Percentiles rank a stretch among this genome's conserved stretches.
phyloP scores from a whole-genome alignment of 2,888 invertebrate species.

The Panorpa germanica region DNA sequence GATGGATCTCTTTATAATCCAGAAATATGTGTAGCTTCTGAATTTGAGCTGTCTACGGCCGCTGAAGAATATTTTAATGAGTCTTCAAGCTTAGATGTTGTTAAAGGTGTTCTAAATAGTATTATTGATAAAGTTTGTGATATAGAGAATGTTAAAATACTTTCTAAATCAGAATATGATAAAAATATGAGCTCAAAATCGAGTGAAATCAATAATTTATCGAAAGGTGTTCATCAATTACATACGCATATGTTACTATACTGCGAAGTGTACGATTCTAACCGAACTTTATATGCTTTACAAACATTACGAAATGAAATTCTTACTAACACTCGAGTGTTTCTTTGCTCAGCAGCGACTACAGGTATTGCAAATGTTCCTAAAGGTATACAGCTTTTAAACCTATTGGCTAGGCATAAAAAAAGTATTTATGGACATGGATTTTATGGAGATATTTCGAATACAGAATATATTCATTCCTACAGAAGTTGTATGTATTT shows the following conservation, averaged over 20 bases:
- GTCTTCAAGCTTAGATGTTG: constrained; percentile 11
- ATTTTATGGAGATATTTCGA: constrained; percentile 38
- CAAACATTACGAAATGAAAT: constrained; percentile 55
- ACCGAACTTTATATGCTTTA: constrained; percentile 52
- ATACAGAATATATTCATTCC: constrained; percentile 42
- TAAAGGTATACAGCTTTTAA: constrained; percentile 31
- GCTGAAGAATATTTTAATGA: constrained; percentile 47
- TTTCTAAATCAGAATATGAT: no score
- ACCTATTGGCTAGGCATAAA: constrained; percentile 51
- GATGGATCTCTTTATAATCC: no score
- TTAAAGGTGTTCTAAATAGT: not conserved
- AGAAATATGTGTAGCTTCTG: constrained; percentile 25
- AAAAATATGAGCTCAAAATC: no score
- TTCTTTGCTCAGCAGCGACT: constrained; percentile 56
- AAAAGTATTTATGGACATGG: constrained; percentile 58
- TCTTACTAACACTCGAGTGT: constrained; percentile 46
- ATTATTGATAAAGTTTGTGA: not conserved
- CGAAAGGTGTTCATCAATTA: constrained; percentile 38
- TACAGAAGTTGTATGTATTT: constrained; percentile 64
- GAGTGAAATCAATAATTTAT: constrained; percentile 1
- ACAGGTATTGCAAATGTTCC: constrained; percentile 41
- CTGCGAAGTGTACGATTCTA: constrained; percentile 57
- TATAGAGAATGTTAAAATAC: not conserved
- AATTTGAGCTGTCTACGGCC: constrained; percentile 34
- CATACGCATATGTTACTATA: constrained; percentile 74